phyloP scores from a whole-genome alignment of 2,888 invertebrate species.

The Caenorhabditis japonica region DNA sequence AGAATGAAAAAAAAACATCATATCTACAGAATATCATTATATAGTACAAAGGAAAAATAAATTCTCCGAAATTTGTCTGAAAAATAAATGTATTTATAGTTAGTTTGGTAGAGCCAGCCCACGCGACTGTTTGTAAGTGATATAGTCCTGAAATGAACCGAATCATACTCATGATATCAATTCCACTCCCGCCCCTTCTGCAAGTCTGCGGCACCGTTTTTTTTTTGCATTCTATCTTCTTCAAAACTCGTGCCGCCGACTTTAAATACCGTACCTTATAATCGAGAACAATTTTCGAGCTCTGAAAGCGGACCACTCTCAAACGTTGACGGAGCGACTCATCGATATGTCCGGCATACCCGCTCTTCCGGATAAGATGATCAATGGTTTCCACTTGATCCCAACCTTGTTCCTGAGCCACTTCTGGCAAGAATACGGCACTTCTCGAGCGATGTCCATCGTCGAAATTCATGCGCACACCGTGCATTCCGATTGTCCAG shows the following conservation, averaged over 20 bases:
- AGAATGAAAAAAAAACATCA: too few species aligned
- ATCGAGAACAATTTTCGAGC: conserved; percentile 66
- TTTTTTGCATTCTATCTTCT: too few species aligned
- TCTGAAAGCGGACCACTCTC: conserved; percentile 72
- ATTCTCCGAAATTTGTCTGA: conserved; percentile 13
- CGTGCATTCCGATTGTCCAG: conserved; percentile 87
- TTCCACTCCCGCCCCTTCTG: neutral
- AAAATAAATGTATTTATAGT: neutral
- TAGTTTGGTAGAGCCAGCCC: conserved; percentile 11
- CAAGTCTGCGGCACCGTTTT: too few species aligned
- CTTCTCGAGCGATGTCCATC: conserved; percentile 85
- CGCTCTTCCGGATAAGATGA: conserved; percentile 95
- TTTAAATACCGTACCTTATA: conserved; percentile 71
- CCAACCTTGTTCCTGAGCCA: conserved; percentile 99
- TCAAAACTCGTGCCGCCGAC: too few species aligned
- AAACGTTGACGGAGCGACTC: conserved; percentile 64
- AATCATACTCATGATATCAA: neutral
- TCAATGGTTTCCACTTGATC: conserved; percentile 98
- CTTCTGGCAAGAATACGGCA: conserved; percentile 98
- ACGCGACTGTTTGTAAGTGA: conserved; percentile 29
- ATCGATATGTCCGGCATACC: conserved; percentile 87
- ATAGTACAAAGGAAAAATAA: too few species aligned
- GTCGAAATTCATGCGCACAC: conserved; percentile 98
- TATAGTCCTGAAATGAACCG: conserved; percentile 33
- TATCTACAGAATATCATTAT: too few species aligned